Conservation (phyloP, 1,140 invertebrate species). For the Lithobius niger region DNA sequence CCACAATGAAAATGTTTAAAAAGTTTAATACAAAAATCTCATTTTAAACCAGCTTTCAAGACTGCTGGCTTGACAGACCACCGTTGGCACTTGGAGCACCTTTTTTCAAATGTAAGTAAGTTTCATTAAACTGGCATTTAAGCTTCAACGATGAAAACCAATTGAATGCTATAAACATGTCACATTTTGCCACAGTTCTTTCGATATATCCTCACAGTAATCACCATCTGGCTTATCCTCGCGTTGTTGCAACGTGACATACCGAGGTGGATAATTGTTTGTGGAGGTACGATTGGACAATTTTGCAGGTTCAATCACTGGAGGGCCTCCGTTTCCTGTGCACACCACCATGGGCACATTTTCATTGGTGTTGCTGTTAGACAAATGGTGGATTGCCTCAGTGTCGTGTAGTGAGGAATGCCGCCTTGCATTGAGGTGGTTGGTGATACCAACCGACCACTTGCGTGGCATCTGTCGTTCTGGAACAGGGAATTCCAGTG, state of each 20-base stretch:
- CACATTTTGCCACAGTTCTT: slow-evolving; percentile 7
- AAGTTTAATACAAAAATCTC: too few relatives aligned
- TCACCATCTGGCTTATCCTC: not conserved
- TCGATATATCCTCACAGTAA: not conserved
- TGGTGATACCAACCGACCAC: slow-evolving; percentile 12
- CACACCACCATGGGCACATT: not conserved
- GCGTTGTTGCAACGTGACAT: not conserved
- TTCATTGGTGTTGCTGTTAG: not conserved
- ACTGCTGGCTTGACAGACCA: too few relatives aligned
- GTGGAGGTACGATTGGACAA: too few relatives aligned
- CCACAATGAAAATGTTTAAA: too few relatives aligned
- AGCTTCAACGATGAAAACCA: too few relatives aligned
- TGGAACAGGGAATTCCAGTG: slow-evolving; percentile 38
- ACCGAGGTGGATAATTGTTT: not conserved
- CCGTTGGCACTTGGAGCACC: too few relatives aligned
- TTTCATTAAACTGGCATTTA: too few relatives aligned
- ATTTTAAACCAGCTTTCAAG: too few relatives aligned
- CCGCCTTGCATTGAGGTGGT: not conserved
- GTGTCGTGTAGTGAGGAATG: not conserved
- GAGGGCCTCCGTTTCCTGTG: slow-evolving; percentile 2
- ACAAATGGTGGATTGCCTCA: not conserved
- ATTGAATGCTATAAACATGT: slow-evolving; percentile 1
- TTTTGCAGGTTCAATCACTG: not conserved
- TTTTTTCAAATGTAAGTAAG: too few relatives aligned
- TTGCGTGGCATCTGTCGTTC: slow-evolving; percentile 36